These are phyloP conservation scores for Aramus guarauna DNA, from an alignment of 2,113 vertebrate genomes.

Conservation along the genomic window DNA sequence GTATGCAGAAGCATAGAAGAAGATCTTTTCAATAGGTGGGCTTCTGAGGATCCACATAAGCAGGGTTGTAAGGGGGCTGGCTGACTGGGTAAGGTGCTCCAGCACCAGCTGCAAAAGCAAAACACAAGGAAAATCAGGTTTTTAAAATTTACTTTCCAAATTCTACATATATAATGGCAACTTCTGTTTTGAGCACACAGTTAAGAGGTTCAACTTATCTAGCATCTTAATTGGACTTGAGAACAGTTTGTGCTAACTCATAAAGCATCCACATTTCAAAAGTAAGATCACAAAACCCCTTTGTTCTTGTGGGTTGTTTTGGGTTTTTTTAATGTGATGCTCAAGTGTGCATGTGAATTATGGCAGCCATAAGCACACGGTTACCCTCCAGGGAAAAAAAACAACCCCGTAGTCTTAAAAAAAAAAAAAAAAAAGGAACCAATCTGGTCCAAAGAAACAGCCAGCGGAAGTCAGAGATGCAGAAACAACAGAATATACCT, in stretches of 20 bases:
- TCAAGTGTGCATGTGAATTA: not conserved
- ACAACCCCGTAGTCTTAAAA: not conserved
- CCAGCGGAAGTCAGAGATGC: not conserved
- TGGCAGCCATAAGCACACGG: not conserved
- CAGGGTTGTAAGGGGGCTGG: conserved; percentile 89
- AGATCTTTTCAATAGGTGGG: conserved; percentile 60
- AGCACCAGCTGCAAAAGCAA: conserved; percentile 66
- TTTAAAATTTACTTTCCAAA: not conserved
- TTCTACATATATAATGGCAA: not conserved
- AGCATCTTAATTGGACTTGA: not conserved
- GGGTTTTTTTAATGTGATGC: not conserved
- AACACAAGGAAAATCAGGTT: not conserved
- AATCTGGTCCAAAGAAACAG: not conserved
- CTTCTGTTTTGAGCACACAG: not conserved
- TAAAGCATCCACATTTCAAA: not conserved
- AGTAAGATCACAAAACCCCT: not conserved
- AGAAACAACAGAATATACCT: not conserved
- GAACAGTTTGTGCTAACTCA: not conserved
- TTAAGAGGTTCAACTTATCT: not conserved
- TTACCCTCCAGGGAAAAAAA: not conserved
- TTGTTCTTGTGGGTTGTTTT: not conserved
- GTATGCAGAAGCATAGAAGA: not conserved
- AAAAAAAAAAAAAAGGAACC: not conserved
- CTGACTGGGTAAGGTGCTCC: conserved; percentile 59
- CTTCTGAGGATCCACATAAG: conserved; percentile 80